A percentile compares a stretch with the other conserved stretches of the same genome.
Evolutionary conservation across 2,113 vertebrate species (phyloP).

Genomic region (Ptilorrhoa leucosticta): DNA sequence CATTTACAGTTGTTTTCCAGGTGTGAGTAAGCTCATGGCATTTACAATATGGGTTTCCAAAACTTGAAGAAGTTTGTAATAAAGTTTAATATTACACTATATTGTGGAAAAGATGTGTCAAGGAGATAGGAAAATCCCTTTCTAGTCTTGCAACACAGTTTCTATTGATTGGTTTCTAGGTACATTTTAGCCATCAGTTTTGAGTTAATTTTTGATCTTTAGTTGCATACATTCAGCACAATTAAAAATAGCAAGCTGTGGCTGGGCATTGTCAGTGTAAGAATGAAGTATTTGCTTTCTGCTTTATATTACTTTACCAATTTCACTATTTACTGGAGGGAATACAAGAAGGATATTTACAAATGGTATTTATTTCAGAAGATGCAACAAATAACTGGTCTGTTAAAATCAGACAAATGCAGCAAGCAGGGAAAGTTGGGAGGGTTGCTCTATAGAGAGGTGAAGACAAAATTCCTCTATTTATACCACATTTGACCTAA

Average conservation of each 20-base stretch:
- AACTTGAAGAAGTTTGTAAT: neutral
- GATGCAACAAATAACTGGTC: neutral
- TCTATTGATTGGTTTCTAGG: neutral
- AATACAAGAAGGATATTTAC: neutral
- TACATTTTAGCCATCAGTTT: neutral
- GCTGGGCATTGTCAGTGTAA: neutral
- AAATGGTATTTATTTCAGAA: neutral
- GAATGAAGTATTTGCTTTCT: neutral
- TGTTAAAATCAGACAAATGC: neutral
- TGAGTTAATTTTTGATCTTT: slow-evolving; percentile 19
- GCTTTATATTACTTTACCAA: neutral
- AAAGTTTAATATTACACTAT: neutral
- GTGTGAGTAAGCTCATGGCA: neutral
- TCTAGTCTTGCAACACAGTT: neutral
- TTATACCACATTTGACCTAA: neutral
- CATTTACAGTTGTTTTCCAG: neutral
- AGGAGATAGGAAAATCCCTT: neutral
- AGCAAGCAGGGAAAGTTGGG: neutral
- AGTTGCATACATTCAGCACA: neutral
- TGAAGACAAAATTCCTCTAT: neutral
- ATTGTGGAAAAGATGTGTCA: neutral
- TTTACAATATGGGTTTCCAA: neutral
- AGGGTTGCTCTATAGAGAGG: neutral
- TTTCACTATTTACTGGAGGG: neutral
- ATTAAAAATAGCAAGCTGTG: neutral